Conservation (phyloP, 2,797 vertebrate species). For the Hypotaenidia okinawae region DNA sequence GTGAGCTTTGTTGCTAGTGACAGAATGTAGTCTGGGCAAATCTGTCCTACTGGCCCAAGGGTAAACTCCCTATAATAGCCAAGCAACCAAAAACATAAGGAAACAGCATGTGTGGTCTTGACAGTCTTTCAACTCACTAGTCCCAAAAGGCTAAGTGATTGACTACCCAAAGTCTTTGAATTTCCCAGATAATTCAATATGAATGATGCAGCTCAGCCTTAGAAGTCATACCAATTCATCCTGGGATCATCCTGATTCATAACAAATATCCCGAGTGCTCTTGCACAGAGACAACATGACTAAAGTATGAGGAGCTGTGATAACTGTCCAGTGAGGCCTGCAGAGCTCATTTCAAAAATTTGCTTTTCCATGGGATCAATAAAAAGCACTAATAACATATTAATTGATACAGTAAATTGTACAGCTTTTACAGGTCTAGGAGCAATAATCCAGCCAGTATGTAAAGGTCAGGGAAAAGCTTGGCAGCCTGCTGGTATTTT, state of each 20-base stretch:
- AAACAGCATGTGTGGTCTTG: constrained; percentile 33
- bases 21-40: background rate
- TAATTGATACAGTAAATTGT: background rate
- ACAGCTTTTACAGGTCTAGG: background rate
- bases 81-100: constrained; percentile 18
- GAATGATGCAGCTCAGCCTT: background rate
- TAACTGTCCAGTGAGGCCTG: background rate
- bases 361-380: background rate
- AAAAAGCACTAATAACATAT: background rate
- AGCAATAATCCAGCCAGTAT: background rate
- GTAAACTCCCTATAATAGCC: background rate
- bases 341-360: background rate
- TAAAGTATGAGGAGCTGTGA: background rate
- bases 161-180: constrained; percentile 41
- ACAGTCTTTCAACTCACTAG: constrained; percentile 2
- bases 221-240: background rate
- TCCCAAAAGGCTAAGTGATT: constrained; percentile 14
- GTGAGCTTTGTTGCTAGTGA: background rate
- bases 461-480: background rate
- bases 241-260: background rate
- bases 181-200: background rate
- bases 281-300: accelerated
- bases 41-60: background rate
- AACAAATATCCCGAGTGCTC: background rate
- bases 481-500: background rate